Conservation (phyloP, 2,113 vertebrate genomes). For the Lampris megalopsis region DNA sequence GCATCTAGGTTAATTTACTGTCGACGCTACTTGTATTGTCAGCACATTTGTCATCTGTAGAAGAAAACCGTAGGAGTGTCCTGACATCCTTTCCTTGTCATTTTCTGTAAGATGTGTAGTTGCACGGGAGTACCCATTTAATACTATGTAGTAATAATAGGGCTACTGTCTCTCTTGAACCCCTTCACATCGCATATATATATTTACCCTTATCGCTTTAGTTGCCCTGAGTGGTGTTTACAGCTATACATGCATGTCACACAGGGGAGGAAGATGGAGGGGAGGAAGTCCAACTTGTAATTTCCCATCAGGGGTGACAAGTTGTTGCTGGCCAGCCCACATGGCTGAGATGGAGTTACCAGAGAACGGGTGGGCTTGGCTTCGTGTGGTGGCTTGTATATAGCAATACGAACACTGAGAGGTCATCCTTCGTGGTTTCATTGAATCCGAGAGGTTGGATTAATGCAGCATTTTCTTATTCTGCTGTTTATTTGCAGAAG, state of each 20-base stretch:
- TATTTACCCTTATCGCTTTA: background rate
- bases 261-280: background rate
- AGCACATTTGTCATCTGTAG: no score
- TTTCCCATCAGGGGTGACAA: conserved; percentile 53
- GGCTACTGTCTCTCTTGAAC: background rate
- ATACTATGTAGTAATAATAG: no score
- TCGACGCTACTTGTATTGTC: no score
- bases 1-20: no score
- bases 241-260: conserved; percentile 11
- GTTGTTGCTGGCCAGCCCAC: conserved; percentile 13
- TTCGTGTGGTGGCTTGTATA: conserved; percentile 17
- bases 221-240: conserved; percentile 23
- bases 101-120: no score
- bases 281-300: conserved; percentile 52
- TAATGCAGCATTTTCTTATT: background rate
- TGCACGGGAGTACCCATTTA: no score
- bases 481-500: background rate
- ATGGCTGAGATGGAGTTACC: background rate
- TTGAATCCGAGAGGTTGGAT: background rate
- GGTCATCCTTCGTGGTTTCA: conserved; percentile 17
- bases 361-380: background rate
- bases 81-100: background rate
- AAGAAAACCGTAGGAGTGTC: no score
- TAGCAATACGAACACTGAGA: conserved; percentile 4
- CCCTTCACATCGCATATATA: background rate